Percentiles rank a stretch among this genome's conserved stretches.
phyloP scores from a whole-genome alignment of 2,113 vertebrate species.

The Erythrocercus mccallii region DNA sequence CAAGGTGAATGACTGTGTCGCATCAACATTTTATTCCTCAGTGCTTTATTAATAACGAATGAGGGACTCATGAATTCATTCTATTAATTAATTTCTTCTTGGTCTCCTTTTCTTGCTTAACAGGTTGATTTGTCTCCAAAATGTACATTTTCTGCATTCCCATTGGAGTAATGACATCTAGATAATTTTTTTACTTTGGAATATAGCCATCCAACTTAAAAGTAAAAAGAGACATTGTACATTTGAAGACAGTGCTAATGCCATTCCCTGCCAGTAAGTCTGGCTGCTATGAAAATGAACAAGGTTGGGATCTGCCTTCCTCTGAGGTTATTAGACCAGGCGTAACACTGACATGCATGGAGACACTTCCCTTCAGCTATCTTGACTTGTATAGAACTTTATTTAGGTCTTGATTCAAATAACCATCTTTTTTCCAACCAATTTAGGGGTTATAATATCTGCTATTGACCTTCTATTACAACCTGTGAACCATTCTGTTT shows the following conservation, averaged over 20 bases:
- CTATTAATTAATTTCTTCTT: slow-evolving; percentile 56
- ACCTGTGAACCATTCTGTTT: slow-evolving; percentile 56
- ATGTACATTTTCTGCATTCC: slow-evolving; percentile 57
- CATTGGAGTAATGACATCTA: slow-evolving; percentile 50
- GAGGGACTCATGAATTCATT: slow-evolving; percentile 26
- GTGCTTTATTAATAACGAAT: slow-evolving; percentile 60
- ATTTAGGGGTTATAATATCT: slow-evolving; percentile 53
- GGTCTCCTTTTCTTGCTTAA: slow-evolving; percentile 40
- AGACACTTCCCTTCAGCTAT: background rate
- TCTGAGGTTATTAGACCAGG: background rate
- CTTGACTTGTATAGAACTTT: slow-evolving; percentile 25
- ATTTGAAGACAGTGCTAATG: background rate
- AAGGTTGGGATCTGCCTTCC: background rate
- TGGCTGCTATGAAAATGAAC: background rate
- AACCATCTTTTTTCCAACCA: slow-evolving; percentile 45
- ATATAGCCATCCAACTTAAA: slow-evolving; percentile 24
- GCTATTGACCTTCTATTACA: slow-evolving; percentile 53
- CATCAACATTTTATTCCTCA: slow-evolving; percentile 48
- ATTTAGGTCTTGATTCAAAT: slow-evolving; percentile 65
- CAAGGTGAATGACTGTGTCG: slow-evolving; percentile 37
- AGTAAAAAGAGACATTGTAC: background rate
- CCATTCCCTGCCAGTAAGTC: slow-evolving; percentile 33
- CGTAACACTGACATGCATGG: background rate
- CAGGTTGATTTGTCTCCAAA: slow-evolving; percentile 61
- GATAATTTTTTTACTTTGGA: slow-evolving; percentile 27